Conservation (phyloP, 2,888 invertebrate species). For the Myathropa florea region DNA sequence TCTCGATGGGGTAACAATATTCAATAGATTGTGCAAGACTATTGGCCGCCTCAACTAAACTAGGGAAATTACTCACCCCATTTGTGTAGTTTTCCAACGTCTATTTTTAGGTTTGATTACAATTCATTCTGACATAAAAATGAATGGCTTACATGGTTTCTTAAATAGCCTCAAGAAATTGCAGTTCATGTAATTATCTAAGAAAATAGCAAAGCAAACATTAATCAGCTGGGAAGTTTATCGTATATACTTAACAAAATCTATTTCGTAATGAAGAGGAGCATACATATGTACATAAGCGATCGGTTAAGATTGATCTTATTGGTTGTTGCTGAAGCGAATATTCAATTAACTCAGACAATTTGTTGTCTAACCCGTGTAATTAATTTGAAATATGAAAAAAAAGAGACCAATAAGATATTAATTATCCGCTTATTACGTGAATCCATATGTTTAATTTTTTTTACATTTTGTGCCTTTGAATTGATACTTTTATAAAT, state of each 20-base stretch:
- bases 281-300: no score
- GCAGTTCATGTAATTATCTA: neutral
- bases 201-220: neutral
- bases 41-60: neutral
- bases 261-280: neutral
- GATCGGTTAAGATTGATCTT: neutral
- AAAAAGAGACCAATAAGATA: no score
- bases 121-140: neutral
- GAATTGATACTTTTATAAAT: no score
- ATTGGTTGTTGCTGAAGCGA: neutral
- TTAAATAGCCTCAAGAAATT: neutral
- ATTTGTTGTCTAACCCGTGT: no score
- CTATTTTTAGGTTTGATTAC: neutral
- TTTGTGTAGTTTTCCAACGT: neutral
- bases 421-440: no score
- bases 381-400: no score
- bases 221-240: no score
- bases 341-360: neutral
- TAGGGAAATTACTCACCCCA: neutral
- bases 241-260: neutral
- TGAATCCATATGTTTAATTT: no score
- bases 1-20: neutral
- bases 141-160: neutral
- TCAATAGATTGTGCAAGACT: neutral
- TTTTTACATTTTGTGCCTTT: neutral